These are phyloP conservation scores for Elymnias hypermnestra DNA, from an alignment of 1,140 invertebrate genomes.

Conservation along the genomic window DNA sequence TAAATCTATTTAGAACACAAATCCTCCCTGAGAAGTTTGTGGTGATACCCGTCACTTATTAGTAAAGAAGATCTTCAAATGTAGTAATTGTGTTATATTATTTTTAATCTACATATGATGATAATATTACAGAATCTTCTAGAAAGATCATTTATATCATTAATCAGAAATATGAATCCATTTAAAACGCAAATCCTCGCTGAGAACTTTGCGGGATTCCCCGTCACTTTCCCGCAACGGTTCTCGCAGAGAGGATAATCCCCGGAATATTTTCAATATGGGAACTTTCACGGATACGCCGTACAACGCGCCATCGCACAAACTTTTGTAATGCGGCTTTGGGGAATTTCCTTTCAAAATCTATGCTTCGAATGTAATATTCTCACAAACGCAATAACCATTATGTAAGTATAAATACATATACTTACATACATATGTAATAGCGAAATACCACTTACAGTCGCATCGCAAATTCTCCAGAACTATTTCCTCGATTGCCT, in stretches of 20 bases:
- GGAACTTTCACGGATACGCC: constrained; percentile 20
- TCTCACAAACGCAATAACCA: background rate
- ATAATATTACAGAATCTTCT: too few species aligned
- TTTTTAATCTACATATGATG: too few species aligned
- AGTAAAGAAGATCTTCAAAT: too few species aligned
- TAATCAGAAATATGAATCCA: background rate
- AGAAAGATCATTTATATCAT: too few species aligned
- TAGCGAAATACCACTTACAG: too few species aligned
- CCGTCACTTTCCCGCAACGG: constrained; percentile 23
- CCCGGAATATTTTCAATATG: constrained; percentile 43
- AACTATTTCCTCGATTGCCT: too few species aligned
- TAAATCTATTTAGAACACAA: background rate
- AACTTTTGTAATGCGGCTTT: constrained; percentile 7
- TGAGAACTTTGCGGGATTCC: background rate
- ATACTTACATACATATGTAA: too few species aligned
- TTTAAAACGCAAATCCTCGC: background rate
- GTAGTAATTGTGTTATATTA: too few species aligned
- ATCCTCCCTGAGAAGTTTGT: background rate
- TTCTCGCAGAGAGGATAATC: constrained; percentile 26
- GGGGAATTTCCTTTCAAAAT: constrained; percentile 1
- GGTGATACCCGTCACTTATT: too few species aligned
- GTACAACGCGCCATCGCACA: background rate
- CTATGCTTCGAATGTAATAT: constrained; percentile 1
- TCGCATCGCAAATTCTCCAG: too few species aligned
- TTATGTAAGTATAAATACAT: too few species aligned